Conservation (phyloP, 2,797 vertebrate genomes). For the Microcaecilia unicolor region DNA sequence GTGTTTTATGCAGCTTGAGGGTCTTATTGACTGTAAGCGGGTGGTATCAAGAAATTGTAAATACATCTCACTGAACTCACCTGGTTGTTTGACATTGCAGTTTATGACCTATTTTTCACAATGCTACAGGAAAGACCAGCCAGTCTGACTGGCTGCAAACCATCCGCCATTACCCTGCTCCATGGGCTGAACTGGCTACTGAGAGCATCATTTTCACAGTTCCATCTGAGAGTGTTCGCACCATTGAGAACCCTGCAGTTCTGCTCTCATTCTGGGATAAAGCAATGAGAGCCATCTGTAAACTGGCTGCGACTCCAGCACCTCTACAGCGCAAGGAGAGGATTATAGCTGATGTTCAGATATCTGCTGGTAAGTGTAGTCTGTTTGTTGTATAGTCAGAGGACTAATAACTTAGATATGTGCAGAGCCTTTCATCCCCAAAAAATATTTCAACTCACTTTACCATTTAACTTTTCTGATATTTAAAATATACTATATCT, state of each 20-base stretch:
- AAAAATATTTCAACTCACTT: too few species aligned
- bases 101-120: background rate
- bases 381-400: too few species aligned
- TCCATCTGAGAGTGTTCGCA: background rate
- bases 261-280: background rate
- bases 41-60: background rate
- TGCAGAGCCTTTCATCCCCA: too few species aligned
- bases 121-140: background rate
- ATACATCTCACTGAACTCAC: background rate
- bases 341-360: constrained; percentile 1
- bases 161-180: background rate
- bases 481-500: too few species aligned
- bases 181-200: accelerated
- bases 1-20: too few species aligned
- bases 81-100: background rate
- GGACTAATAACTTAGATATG: too few species aligned
- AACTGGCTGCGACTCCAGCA: background rate
- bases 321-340: background rate
- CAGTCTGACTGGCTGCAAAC: background rate
- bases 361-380: background rate
- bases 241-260: background rate
- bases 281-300: background rate
- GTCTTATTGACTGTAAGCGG: too few species aligned
- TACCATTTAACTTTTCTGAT: too few species aligned
- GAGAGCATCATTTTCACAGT: background rate